Evolutionary conservation across 2,797 vertebrate species (phyloP).

Genomic region (Nannoperca obscura): DNA sequence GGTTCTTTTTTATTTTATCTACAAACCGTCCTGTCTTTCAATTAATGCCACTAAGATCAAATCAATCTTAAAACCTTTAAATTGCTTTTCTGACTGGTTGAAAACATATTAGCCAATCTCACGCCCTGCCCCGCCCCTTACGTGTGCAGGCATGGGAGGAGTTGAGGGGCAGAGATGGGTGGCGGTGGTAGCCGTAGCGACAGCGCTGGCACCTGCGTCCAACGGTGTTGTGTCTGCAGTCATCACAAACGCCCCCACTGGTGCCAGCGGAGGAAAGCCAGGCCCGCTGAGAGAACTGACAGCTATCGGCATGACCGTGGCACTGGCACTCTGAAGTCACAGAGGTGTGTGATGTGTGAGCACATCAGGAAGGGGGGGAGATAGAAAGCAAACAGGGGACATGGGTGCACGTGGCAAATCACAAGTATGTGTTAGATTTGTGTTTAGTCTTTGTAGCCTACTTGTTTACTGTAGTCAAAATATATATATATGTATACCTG

Average conservation of each 20-base stretch:
- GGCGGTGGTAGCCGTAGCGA: conserved; percentile 86
- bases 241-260: conserved; percentile 88
- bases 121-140: conserved; percentile 68
- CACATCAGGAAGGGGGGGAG: not conserved
- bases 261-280: conserved; percentile 87
- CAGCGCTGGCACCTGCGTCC: conserved; percentile 91
- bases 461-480: not conserved
- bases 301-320: conserved; percentile 88
- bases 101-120: not conserved
- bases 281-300: conserved; percentile 87
- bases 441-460: not conserved
- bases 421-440: not conserved
- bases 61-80: not conserved
- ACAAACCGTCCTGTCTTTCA: not conserved
- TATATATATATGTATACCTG: too few relatives aligned
- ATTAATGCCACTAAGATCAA: not conserved
- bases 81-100: not conserved
- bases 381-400: not conserved
- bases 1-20: not conserved
- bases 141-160: conserved; percentile 88
- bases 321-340: conserved; percentile 88
- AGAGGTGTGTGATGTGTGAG: not conserved
- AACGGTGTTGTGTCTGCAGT: conserved; percentile 89
- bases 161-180: conserved; percentile 79
- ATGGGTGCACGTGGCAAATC: not conserved